A percentile compares a stretch with the other conserved stretches of the same genome.
Evolutionary conservation across 2,888 invertebrate genomes (phyloP).

Genomic region (Mantis religiosa): DNA sequence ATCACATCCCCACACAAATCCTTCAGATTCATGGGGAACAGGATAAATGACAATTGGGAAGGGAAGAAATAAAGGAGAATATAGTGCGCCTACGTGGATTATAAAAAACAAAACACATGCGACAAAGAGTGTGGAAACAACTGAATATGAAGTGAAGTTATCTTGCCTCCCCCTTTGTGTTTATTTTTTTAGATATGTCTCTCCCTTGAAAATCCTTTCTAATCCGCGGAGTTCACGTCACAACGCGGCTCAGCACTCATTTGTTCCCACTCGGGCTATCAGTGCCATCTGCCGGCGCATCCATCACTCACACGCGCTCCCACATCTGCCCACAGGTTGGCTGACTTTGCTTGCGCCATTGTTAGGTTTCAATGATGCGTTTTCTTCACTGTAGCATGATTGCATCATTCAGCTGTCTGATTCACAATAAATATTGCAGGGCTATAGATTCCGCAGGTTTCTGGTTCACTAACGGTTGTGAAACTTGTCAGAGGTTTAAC

Average conservation of each 20-base stretch:
- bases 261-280: slow-evolving; percentile 26
- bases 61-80: neutral
- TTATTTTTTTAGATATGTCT: neutral
- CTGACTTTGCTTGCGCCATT: neutral
- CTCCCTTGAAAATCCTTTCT: neutral
- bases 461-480: neutral
- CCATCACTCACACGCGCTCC: slow-evolving; percentile 25
- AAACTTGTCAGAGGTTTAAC: neutral
- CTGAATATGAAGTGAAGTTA: slow-evolving; percentile 1
- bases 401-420: neutral
- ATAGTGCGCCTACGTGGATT: neutral
- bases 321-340: neutral
- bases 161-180: neutral
- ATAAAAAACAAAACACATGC: neutral
- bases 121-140: neutral
- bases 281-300: slow-evolving; percentile 26
- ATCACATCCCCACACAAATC: neutral
- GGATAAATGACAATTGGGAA: neutral
- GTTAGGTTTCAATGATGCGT: neutral
- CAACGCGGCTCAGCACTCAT: slow-evolving; percentile 18
- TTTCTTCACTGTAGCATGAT: neutral
- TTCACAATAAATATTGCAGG: neutral
- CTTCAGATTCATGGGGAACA: neutral
- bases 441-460: neutral
- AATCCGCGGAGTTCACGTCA: slow-evolving; percentile 7